A percentile compares a stretch with the other conserved stretches of the same genome.
Conservation (phyloP, 2,888 invertebrate species). For the Deilephila porcellus region DNA sequence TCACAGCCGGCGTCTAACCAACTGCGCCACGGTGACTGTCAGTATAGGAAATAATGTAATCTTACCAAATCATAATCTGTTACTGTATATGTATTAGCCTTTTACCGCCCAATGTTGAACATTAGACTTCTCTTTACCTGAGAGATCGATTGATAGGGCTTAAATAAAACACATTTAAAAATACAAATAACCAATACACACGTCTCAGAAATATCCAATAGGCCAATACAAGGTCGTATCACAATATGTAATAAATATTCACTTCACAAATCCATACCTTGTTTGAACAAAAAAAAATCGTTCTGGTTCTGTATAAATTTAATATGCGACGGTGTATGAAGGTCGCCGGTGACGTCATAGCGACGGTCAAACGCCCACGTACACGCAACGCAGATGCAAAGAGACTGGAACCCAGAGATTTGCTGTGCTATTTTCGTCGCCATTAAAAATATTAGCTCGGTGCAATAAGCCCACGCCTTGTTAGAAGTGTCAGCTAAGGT, state of each 20-base stretch:
- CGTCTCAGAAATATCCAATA: neutral
- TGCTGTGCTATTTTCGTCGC: neutral
- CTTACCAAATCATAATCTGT: too few species aligned
- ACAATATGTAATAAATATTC: neutral
- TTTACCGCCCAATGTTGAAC: too few species aligned
- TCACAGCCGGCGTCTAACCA: too few species aligned
- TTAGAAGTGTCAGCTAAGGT: too few species aligned
- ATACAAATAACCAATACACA: neutral
- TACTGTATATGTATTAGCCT: too few species aligned
- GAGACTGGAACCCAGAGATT: constrained; percentile 34
- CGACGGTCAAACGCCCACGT: constrained; percentile 35
- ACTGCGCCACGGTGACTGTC: too few species aligned
- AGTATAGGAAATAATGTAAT: too few species aligned
- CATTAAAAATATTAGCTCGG: neutral
- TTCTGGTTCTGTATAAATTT: constrained; percentile 47
- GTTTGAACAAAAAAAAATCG: constrained; percentile 34
- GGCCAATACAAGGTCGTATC: neutral
- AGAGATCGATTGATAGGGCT: too few species aligned
- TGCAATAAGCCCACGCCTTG: too few species aligned
- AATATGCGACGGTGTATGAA: constrained; percentile 48
- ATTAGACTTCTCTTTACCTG: too few species aligned
- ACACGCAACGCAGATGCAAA: constrained; percentile 40
- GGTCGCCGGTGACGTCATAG: constrained; percentile 55
- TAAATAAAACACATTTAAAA: too few species aligned
- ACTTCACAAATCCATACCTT: neutral